Percentiles rank a stretch among this genome's conserved stretches.
Evolutionary conservation across 1,140 invertebrate species (phyloP).

Genomic region (Vanessa atalanta): DNA sequence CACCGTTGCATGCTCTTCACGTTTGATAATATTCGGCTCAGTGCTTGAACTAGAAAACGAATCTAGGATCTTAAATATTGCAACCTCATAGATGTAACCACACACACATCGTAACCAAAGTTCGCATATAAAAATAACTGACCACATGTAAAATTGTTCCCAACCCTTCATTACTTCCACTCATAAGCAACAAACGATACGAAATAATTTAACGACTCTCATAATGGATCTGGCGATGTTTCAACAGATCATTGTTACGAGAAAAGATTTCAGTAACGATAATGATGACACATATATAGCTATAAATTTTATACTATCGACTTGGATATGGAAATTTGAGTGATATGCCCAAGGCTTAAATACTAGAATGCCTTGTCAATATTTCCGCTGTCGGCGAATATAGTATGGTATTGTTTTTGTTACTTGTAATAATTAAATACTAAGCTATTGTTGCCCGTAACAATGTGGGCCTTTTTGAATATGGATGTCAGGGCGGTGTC

Average conservation of each 20-base stretch:
- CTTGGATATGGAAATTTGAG: not conserved
- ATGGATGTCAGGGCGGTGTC: not conserved
- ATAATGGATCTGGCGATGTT: slow-evolving; percentile 5
- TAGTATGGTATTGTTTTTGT: too few relatives aligned
- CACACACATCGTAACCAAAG: too few relatives aligned
- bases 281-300: not conserved
- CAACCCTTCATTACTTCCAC: slow-evolving; percentile 5
- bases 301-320: not conserved
- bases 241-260: slow-evolving; percentile 9
- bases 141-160: not conserved
- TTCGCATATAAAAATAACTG: not conserved
- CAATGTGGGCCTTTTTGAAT: not conserved
- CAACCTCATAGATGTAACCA: too few relatives aligned
- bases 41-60: too few relatives aligned
- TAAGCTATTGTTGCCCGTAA: not conserved
- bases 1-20: too few relatives aligned
- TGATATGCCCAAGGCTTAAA: not conserved
- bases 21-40: too few relatives aligned
- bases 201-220: slow-evolving; percentile 14
- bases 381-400: not conserved
- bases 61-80: too few relatives aligned
- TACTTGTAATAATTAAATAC: not conserved
- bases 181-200: slow-evolving; percentile 14
- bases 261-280: not conserved
- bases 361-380: not conserved